These are phyloP conservation scores for Pristis pectinata DNA, from an alignment of 2,797 vertebrate genomes.

Conservation along the genomic window DNA sequence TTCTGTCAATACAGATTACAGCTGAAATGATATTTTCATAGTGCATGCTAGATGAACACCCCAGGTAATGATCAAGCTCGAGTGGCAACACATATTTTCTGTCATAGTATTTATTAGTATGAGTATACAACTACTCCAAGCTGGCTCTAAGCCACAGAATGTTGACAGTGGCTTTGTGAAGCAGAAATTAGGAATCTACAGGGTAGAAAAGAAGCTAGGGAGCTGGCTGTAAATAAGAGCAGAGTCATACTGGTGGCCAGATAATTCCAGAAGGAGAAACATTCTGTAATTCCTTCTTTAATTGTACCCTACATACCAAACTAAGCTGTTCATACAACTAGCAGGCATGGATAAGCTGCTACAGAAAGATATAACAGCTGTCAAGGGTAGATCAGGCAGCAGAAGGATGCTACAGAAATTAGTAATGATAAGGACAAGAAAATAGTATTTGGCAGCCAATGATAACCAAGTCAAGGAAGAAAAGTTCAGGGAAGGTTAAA, in stretches of 20 bases:
- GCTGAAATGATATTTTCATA: conserved; percentile 5
- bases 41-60: background rate
- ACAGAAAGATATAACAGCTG: background rate
- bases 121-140: background rate
- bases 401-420: background rate
- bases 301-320: background rate
- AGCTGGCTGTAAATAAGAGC: background rate
- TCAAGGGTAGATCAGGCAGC: background rate
- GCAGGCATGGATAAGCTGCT: background rate
- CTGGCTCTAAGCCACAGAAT: background rate
- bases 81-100: conserved; percentile 5
- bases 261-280: background rate
- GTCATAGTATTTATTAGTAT: background rate
- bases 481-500: background rate
- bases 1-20: conserved; percentile 16
- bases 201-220: background rate
- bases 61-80: background rate
- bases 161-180: background rate
- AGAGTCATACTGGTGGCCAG: background rate
- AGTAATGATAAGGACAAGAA: background rate
- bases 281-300: background rate
- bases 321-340: conserved; percentile 19
- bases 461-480: background rate
- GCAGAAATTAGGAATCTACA: background rate
- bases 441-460: background rate